Evolutionary conservation across 1,140 invertebrate species (phyloP).

Genomic region (Panagrolaimus sp.): DNA sequence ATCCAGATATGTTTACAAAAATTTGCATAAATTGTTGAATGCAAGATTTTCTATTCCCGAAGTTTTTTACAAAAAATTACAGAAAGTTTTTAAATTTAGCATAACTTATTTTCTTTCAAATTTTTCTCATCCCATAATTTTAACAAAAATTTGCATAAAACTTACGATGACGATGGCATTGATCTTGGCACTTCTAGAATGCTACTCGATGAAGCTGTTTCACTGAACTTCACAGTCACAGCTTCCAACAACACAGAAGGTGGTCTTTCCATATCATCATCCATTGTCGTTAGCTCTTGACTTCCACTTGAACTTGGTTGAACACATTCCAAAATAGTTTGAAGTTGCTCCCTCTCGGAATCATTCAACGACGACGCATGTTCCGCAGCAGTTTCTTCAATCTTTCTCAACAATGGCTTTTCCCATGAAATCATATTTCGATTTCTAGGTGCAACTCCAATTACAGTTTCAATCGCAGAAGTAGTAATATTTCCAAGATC

Average conservation of each 20-base stretch:
- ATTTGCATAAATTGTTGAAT: too few relatives aligned
- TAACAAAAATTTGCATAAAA: too few relatives aligned
- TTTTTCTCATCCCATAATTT: too few relatives aligned
- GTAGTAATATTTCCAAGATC: conserved; percentile 57
- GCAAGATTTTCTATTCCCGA: too few relatives aligned
- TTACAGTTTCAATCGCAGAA: conserved; percentile 55
- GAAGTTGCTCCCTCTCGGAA: conserved; percentile 55
- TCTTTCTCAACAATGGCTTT: conserved; percentile 56
- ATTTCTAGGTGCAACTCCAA: conserved; percentile 57
- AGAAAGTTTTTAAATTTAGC: too few relatives aligned
- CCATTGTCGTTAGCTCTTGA: conserved; percentile 47
- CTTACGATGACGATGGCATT: neutral
- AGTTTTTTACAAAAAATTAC: too few relatives aligned
- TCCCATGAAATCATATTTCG: conserved; percentile 59
- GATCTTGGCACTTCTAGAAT: conserved; percentile 33
- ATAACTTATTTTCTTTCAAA: too few relatives aligned
- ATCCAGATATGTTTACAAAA: too few relatives aligned
- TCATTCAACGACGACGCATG: conserved; percentile 56
- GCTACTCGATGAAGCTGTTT: neutral
- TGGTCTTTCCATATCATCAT: conserved; percentile 50
- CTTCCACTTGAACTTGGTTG: conserved; percentile 45
- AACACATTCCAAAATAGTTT: conserved; percentile 56
- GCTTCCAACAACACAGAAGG: conserved; percentile 57
- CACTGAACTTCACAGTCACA: conserved; percentile 42
- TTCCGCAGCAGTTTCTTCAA: conserved; percentile 58